Evolutionary conservation across 1,140 invertebrate genomes (phyloP).

Genomic region (Lucilia sericata): DNA sequence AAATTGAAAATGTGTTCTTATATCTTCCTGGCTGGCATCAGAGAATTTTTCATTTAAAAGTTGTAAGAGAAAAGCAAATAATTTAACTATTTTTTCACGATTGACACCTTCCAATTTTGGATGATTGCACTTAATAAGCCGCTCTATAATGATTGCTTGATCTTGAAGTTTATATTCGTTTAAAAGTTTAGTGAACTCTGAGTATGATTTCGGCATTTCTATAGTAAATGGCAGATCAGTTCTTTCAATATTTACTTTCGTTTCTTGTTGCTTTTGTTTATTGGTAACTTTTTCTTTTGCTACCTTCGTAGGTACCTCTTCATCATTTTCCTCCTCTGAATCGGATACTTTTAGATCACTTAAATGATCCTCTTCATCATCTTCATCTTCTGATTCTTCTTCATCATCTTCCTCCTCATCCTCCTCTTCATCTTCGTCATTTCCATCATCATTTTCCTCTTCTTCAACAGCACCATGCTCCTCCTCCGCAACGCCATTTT

Average conservation of each 20-base stretch:
- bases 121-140: slow-evolving; percentile 89
- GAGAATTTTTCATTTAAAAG: slow-evolving; percentile 77
- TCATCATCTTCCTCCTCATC: slow-evolving; percentile 60
- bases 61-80: slow-evolving; percentile 82
- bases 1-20: slow-evolving; percentile 72
- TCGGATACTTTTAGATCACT: slow-evolving; percentile 69
- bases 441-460: slow-evolving; percentile 56
- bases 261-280: slow-evolving; percentile 32
- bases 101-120: slow-evolving; percentile 81
- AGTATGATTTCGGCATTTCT: slow-evolving; percentile 75
- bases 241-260: slow-evolving; percentile 53
- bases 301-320: slow-evolving; percentile 50
- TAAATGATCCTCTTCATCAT: slow-evolving; percentile 65
- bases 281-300: slow-evolving; percentile 50
- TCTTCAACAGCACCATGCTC: slow-evolving; percentile 50
- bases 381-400: slow-evolving; percentile 59
- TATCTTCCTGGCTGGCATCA: slow-evolving; percentile 67
- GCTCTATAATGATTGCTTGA: slow-evolving; percentile 79
- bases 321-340: slow-evolving; percentile 54
- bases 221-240: slow-evolving; percentile 80
- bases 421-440: slow-evolving; percentile 54
- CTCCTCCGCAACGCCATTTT: slow-evolving; percentile 49
- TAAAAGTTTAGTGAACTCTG: slow-evolving; percentile 77
- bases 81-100: slow-evolving; percentile 78
- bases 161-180: slow-evolving; percentile 72